Evolutionary conservation across 2,113 vertebrate species (phyloP).

Genomic region (Melanotaenia duboulayi): DNA sequence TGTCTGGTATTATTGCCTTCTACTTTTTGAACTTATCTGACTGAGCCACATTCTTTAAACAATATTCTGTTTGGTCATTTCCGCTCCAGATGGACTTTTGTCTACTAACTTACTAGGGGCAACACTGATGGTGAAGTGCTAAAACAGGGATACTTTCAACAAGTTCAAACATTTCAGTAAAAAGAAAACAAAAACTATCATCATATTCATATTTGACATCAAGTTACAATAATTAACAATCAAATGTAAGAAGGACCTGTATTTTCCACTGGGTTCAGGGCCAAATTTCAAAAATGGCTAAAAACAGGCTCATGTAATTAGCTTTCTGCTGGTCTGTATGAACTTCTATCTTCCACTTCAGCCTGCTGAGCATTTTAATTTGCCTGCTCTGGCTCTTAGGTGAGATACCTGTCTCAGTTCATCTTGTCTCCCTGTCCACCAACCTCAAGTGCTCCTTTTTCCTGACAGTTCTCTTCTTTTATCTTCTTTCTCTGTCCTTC

Average conservation of each 20-base stretch:
- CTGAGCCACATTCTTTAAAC: too few species aligned
- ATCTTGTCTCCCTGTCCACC: conserved; percentile 9
- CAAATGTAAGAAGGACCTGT: neutral
- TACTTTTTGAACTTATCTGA: too few species aligned
- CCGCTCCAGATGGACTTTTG: too few species aligned
- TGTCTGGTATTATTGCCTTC: too few species aligned
- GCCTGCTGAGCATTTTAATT: conserved; percentile 45
- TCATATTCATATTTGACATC: too few species aligned
- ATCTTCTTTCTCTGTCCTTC: neutral
- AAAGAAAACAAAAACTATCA: neutral
- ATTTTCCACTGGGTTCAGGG: neutral
- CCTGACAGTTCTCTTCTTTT: neutral
- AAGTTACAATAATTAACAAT: neutral
- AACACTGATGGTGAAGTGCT: too few species aligned
- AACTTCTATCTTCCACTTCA: neutral
- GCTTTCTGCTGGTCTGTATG: neutral
- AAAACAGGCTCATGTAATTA: neutral
- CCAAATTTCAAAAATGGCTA: neutral
- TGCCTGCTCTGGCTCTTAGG: neutral
- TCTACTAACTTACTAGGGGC: too few species aligned
- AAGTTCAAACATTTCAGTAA: neutral
- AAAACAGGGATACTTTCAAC: neutral
- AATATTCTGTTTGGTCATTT: too few species aligned
- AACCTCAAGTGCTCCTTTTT: neutral
- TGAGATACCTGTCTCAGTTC: conserved; percentile 12